Evolutionary conservation across 64 coral and sea anemone genomes (phyloP).

Genomic region (Stichodactyla helianthus): DNA sequence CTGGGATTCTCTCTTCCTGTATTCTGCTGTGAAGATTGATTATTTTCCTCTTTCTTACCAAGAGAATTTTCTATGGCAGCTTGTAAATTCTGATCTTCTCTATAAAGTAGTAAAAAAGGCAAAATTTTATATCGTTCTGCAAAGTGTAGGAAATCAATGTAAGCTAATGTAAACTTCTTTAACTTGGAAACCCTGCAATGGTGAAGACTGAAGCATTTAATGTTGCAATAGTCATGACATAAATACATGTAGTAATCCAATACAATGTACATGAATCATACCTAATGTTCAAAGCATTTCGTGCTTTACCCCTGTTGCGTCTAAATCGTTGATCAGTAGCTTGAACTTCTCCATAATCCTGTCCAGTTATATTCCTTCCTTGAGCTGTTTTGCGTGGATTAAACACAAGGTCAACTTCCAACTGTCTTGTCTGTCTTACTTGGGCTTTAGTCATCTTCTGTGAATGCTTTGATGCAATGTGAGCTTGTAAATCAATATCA

Average conservation of each 20-base stretch:
- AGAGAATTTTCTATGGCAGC: background rate
- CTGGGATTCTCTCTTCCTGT: background rate
- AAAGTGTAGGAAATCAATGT: too few relatives aligned
- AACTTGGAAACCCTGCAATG: too few relatives aligned
- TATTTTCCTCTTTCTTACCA: background rate
- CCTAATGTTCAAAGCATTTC: background rate
- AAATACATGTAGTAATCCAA: too few relatives aligned
- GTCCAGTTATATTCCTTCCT: slow-evolving; percentile 44
- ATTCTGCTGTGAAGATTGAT: background rate
- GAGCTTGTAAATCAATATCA: slow-evolving; percentile 94
- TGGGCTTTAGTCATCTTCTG: slow-evolving; percentile 85
- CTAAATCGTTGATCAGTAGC: slow-evolving; percentile 48
- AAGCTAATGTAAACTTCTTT: too few relatives aligned
- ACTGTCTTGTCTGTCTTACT: slow-evolving; percentile 82
- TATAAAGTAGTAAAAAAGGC: background rate
- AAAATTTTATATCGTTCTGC: too few relatives aligned
- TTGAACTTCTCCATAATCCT: slow-evolving; percentile 66
- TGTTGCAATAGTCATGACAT: too few relatives aligned
- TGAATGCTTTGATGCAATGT: slow-evolving; percentile 68
- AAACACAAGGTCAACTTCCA: slow-evolving; percentile 85
- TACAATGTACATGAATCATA: background rate
- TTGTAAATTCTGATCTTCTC: slow-evolving; percentile 15
- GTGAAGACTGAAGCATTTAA: too few relatives aligned
- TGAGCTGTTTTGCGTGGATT: slow-evolving; percentile 33
- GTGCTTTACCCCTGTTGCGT: slow-evolving; percentile 41